Evolutionary conservation across 2,888 invertebrate genomes (phyloP), one percentile per base, ranked within the genome.

Genomic region (Leptogaster cylindrica): DNA sequence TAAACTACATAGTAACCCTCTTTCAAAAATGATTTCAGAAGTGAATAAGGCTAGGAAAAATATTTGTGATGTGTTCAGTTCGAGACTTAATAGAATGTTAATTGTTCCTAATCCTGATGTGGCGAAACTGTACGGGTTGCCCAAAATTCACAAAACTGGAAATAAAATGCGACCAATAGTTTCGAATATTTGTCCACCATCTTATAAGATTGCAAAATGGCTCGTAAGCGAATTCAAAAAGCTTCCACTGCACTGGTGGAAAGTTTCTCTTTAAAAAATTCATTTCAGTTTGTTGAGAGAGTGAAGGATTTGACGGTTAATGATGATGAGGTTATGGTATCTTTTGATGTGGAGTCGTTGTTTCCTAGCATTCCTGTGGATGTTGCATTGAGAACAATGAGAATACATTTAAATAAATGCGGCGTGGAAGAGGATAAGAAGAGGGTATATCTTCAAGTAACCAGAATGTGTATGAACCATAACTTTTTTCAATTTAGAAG

Each of bases 111-210:
- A 63, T 27, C 44, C 63, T 7, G 28, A n/a, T 8, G 2, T 41
- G 2, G 44, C 63, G 6, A 3, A 2, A 27, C n/a, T 27, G 7
- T 63, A 63, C 16, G 46, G 44, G 6, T 3, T 63, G 12, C 63
- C 63, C 2, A 44, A 63, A 3, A 63, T 14, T 10, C 63, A 63
- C 18, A 63, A 63, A 25, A 44, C 63, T 2, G 63, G 44, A 5
- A 27, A 44, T 7, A 44, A 44, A 25, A 63, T 63, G 63, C 20
- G 63, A 10, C 2, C 2, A 27, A 63, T 63, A 10, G 44, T 44
- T 8, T 27, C 25, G 2, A 25, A 27, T 25, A 44, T 44, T 1
- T 25, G 14, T 7, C 0, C 44, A 12, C 44, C 63, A 12, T 12
- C 28, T 5, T 3, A 5, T 3, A 63, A 63, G 27, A 25, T 44